Conservation (phyloP, 2,113 vertebrate species). For the Triplophysa tibetana region DNA sequence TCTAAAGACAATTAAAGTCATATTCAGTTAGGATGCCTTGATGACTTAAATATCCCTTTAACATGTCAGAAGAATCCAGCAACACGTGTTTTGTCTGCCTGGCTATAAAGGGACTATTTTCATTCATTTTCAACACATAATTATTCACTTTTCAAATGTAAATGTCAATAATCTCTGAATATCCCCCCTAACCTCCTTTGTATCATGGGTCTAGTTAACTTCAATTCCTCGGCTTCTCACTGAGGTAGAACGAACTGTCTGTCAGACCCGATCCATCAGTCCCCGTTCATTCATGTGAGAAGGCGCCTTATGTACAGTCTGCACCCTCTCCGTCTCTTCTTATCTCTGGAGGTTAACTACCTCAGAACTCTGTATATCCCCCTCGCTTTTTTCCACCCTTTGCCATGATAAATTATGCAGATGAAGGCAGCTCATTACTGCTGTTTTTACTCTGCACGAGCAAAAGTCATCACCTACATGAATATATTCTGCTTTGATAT, state of each 20-base stretch:
- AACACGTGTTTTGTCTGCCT: not conserved
- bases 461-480: not conserved
- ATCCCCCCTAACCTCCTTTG: not conserved
- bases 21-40: no score
- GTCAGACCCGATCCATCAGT: conserved; percentile 59
- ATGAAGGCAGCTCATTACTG: conserved; percentile 5
- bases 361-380: not conserved
- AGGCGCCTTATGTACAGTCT: conserved; percentile 8
- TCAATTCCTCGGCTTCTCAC: conserved; percentile 43
- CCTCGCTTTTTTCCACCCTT: not conserved
- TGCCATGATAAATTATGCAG: not conserved
- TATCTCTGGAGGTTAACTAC: conserved; percentile 13
- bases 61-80: no score
- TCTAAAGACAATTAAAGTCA: no score
- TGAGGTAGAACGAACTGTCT: conserved; percentile 55
- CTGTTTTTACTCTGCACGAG: not conserved
- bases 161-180: not conserved
- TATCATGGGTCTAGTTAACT: conserved; percentile 15
- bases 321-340: not conserved
- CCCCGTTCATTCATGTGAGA: conserved; percentile 28
- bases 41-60: no score
- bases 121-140: not conserved
- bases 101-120: not conserved
- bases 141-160: not conserved
- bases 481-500: no score